Evolutionary conservation across 1,140 invertebrate genomes (phyloP).

Genomic region (Lepidotrigona ventralis): DNA sequence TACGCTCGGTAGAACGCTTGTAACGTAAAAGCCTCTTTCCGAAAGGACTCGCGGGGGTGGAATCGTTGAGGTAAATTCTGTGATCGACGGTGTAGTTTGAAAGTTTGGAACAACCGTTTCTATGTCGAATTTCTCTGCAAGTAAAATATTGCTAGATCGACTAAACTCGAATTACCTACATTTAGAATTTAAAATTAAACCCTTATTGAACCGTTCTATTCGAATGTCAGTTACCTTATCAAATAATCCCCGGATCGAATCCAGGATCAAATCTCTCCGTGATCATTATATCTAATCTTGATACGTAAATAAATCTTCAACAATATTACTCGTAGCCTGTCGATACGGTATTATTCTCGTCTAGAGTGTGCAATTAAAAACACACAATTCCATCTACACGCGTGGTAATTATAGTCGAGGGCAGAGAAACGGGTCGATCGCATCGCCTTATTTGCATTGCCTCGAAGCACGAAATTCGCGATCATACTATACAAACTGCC

Average conservation of each 20-base stretch:
- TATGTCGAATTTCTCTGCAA: not conserved
- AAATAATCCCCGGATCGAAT: not conserved
- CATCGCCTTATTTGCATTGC: conserved; percentile 58
- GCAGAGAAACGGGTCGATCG: not conserved
- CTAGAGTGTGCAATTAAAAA: conserved; percentile 39
- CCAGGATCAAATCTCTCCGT: not conserved
- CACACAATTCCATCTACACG: conserved; percentile 68
- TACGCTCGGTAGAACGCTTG: not conserved
- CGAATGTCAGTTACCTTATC: not conserved
- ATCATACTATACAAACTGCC: conserved; percentile 11
- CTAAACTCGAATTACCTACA: not conserved
- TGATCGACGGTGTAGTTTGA: not conserved
- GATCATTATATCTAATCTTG: not conserved
- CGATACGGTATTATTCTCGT: not conserved
- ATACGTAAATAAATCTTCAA: not conserved
- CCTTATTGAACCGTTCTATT: not conserved
- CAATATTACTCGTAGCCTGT: not conserved
- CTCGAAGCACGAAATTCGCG: conserved; percentile 31
- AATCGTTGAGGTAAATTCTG: not conserved
- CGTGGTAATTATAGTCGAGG: conserved; percentile 66
- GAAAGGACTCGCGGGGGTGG: not conserved
- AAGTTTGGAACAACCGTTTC: not conserved
- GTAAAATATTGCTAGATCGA: not conserved
- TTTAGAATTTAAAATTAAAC: not conserved
- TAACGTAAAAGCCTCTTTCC: not conserved